Base-by-base conservation (phyloP, 2,888 invertebrate genomes). In the Creontiades dilutus region DNA sequence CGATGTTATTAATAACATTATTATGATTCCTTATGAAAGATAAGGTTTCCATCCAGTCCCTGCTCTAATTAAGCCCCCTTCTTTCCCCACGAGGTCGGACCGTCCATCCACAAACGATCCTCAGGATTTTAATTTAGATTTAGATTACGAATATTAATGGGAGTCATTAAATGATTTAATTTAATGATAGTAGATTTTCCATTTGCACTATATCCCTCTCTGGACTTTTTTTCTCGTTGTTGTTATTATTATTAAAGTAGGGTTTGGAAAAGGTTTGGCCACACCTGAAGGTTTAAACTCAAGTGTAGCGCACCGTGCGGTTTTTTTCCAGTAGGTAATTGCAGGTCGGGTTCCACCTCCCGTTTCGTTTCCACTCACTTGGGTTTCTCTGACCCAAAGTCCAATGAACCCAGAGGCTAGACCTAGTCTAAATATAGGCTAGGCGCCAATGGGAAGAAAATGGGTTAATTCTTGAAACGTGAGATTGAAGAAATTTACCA, bases 131-230 rank as follows among this genome's bases (percentile, higher is more conserved):
- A 91, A 91, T 91, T 91, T 90, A 91, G 91, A 91, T 91, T 85
- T 46, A 91, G 91, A 91, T 91, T 91, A 91, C 91, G 91, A 91
- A 91, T 90, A 91, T 91, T 90, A 91, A 91, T 91, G 86, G 91
- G 86, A 87, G 91, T 90, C 90, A 91, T 91, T 91, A 91, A 91
- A 91, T 90, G 91, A 91, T 91, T 91, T 90, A 91, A 91, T 91
- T 91, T 91, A 90, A 90, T 90, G 91, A 91, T 91, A 91, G 90
- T 90, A 90, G 57, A 78, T 57, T 91, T 91, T 90, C 91, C 91
- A 91, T 91, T 91, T 91, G 91, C 91, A 91, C 91, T 80, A 80
- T 80, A 88, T 88, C 80, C 88, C 80, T 88, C 88, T 80, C 27
- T 27, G 19, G 13, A 78, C 48, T 88, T 88, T 88, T 88, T 80